Conservation (phyloP, 2,797 vertebrate genomes). For the Chaunax sp. region DNA sequence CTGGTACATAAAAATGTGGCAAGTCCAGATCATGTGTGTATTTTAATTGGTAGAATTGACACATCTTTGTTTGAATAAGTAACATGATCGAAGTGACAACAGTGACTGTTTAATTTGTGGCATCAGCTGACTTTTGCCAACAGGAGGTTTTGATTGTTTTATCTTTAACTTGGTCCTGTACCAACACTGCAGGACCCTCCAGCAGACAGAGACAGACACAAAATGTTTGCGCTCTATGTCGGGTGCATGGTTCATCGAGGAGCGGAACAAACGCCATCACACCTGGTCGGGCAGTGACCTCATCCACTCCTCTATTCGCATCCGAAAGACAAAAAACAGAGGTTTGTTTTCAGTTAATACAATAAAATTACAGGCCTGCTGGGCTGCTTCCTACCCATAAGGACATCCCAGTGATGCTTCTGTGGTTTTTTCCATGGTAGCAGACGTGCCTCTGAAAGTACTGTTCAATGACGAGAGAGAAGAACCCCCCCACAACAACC, state of each 20-base stretch:
- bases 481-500: conserved; percentile 28
- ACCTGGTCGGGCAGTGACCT: conserved; percentile 84
- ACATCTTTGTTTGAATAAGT: background rate
- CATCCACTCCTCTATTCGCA: conserved; percentile 89
- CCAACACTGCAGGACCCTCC: conserved; percentile 82
- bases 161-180: conserved; percentile 19
- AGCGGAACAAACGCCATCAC: conserved; percentile 83
- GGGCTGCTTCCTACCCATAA: conserved; percentile 5
- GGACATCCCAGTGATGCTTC: conserved; percentile 48
- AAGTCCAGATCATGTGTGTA: background rate
- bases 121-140: conserved; percentile 14
- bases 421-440: conserved; percentile 63
- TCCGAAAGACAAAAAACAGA: conserved; percentile 82
- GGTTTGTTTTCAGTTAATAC: conserved; percentile 74
- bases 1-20: too few species aligned
- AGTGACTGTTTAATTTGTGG: conserved; percentile 16
- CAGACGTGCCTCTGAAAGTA: conserved; percentile 68
- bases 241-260: conserved; percentile 92
- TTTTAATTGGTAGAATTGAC: background rate
- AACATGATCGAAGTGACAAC: background rate
- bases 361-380: background rate
- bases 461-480: conserved; percentile 68
- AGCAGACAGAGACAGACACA: conserved; percentile 83
- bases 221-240: conserved; percentile 84
- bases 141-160: conserved; percentile 20